phyloP scores from a whole-genome alignment of 2,888 invertebrate genomes.

The Hydroisotoma schaefferi region DNA sequence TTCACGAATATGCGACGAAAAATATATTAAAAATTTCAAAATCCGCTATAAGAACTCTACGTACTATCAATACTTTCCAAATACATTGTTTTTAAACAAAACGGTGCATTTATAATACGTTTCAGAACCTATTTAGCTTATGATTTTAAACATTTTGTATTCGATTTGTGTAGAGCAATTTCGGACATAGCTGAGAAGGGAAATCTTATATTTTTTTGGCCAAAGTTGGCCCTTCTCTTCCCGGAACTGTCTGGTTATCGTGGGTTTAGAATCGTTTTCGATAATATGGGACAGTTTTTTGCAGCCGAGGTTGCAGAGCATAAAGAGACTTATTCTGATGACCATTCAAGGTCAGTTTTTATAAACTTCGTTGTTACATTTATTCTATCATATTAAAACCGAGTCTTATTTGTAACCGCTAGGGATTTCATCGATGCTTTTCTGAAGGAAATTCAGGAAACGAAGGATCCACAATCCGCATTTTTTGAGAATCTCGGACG shows the following conservation, averaged over 20 bases:
- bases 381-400: background rate
- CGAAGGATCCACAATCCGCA: slow-evolving; percentile 16
- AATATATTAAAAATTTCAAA: background rate
- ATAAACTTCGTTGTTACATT: background rate
- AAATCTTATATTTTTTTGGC: slow-evolving; percentile 3
- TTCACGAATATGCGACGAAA: background rate
- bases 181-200: slow-evolving; percentile 17
- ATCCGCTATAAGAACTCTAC: background rate
- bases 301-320: slow-evolving; percentile 10
- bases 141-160: no score
- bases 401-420: background rate
- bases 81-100: no score
- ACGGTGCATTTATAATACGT: no score
- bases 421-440: slow-evolving; percentile 32
- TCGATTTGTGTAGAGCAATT: no score
- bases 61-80: no score
- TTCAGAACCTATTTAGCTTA: no score
- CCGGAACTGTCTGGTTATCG: slow-evolving; percentile 29
- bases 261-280: slow-evolving; percentile 13
- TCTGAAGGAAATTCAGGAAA: slow-evolving; percentile 20
- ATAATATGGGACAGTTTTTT: slow-evolving; percentile 3
- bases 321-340: slow-evolving; percentile 21
- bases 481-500: slow-evolving; percentile 23
- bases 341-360: slow-evolving; percentile 12
- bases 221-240: slow-evolving; percentile 15